phyloP scores from a whole-genome alignment of 35 echinoderm and acorn worm species.

The Apostichopus californicus region DNA sequence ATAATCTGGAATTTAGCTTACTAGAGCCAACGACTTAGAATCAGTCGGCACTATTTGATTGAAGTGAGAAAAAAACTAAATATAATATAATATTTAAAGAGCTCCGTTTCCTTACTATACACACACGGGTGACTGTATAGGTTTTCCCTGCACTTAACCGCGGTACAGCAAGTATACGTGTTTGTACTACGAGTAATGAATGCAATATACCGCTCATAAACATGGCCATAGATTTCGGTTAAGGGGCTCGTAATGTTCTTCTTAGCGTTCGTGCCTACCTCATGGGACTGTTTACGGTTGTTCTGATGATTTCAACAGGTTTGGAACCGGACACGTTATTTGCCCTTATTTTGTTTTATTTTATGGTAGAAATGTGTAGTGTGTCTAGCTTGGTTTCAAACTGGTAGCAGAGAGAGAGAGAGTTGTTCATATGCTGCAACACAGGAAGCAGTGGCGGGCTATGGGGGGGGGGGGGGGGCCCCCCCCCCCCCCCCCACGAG shows the following conservation, averaged over 20 bases:
- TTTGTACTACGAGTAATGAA: not conserved
- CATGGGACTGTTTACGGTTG: constrained; percentile 10
- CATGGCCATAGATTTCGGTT: not conserved
- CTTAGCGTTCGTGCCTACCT: not conserved
- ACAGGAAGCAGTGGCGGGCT: too few species aligned
- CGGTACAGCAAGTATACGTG: not conserved
- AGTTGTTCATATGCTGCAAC: too few species aligned
- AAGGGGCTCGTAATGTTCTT: not conserved
- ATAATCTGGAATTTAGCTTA: constrained; percentile 6
- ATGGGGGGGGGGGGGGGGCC: too few species aligned
- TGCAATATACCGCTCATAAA: constrained; percentile 7
- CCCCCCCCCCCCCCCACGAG: too few species aligned
- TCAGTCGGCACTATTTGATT: not conserved
- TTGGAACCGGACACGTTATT: not conserved
- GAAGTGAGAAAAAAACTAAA: not conserved
- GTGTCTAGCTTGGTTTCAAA: too few species aligned
- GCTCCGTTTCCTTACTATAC: not conserved
- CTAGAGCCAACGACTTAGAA: not conserved
- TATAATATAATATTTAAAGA: constrained; percentile 11
- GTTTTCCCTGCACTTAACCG: not conserved
- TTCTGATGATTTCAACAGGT: not conserved
- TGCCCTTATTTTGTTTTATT: not conserved
- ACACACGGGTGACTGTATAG: not conserved
- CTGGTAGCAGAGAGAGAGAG: too few species aligned
- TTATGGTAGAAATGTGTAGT: not conserved